Evolutionary conservation across 2,797 vertebrate species (phyloP), one percentile per base, ranked within the genome.

Genomic region (Centropyge bicolor): DNA sequence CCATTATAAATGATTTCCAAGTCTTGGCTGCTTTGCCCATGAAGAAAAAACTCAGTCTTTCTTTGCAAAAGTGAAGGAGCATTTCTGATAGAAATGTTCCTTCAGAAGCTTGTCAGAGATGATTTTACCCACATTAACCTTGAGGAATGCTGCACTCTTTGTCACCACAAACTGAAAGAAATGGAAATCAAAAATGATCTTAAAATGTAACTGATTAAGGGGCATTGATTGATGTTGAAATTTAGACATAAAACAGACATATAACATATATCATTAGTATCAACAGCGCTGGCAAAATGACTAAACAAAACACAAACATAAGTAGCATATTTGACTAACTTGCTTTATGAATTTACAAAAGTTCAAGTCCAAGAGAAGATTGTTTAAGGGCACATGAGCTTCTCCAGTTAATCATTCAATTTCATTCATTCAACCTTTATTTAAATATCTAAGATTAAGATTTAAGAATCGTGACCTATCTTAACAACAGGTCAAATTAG

Each of bases 1-100:
- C 56, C 61, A 66, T 79, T 24, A 49, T 56, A 85, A 80, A 89
- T 77, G 81, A 78, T 78, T 86, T 64, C 52, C 64, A 38, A 41
- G 10, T 72, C 56, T 63, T 6, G 60, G 66, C 71, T 63, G 60
- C 65, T 70, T 70, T 51, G 14, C n/a, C 5, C 20, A 13, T 63
- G 3, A 67, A 80, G 27, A 76, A 62, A 38, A 43, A 74, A 63
- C 19, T 38, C 14, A 7, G 35, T 24, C 24, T 64, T 82, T 68
- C 0, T 36, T 0, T 51, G 43, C 3, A 76, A 20, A 60, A 70
- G 20, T 27, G 52, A 62, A 69, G 8, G 31, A 75, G 19, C 2
- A 17, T 57, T 43, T 55, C 36, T 40, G 4, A 43, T 20, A 14
- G 8, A 76, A 73, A 57, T 20, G 20, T 13, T 51, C 11, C 6